A percentile compares a stretch with the other conserved stretches of the same genome.
Evolutionary conservation across 2,888 invertebrate genomes (phyloP).

Genomic region (Chymomyza procnemis): DNA sequence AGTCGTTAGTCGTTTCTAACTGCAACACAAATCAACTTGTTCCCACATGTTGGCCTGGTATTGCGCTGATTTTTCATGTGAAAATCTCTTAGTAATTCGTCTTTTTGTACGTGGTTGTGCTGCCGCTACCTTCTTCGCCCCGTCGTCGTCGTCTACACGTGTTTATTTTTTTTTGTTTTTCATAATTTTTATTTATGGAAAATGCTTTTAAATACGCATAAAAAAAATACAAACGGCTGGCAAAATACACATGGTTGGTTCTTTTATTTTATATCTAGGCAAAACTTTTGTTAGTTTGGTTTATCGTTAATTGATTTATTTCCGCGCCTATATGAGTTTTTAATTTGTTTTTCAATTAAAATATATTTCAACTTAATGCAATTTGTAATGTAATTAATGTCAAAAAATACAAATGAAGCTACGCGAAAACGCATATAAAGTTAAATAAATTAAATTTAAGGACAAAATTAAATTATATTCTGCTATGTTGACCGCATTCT

Average conservation of each 20-base stretch:
- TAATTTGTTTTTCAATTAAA: neutral
- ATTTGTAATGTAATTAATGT: conserved; percentile 1
- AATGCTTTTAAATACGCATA: conserved; percentile 69
- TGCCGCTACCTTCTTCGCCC: conserved; percentile 3
- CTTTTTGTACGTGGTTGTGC: conserved; percentile 37
- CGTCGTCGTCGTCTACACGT: neutral
- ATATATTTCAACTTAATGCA: neutral
- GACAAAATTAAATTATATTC: neutral
- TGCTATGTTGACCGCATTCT: neutral
- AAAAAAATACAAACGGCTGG: conserved; percentile 48
- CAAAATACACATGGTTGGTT: neutral
- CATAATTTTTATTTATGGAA: conserved; percentile 71
- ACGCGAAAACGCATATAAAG: neutral
- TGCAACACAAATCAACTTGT: neutral
- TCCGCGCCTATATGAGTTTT: neutral
- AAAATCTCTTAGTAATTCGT: conserved; percentile 68
- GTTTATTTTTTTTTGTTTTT: conserved; percentile 33
- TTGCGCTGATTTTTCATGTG: conserved; percentile 67
- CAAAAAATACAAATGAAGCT: neutral
- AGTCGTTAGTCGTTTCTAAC: neutral
- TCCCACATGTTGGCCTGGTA: neutral
- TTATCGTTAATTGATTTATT: neutral
- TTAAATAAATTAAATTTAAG: conserved; percentile 2
- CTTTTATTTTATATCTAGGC: neutral
- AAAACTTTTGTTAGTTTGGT: neutral